These are phyloP conservation scores for Ephestia elutella DNA, from an alignment of 1,140 invertebrate species.

Conservation along the genomic window DNA sequence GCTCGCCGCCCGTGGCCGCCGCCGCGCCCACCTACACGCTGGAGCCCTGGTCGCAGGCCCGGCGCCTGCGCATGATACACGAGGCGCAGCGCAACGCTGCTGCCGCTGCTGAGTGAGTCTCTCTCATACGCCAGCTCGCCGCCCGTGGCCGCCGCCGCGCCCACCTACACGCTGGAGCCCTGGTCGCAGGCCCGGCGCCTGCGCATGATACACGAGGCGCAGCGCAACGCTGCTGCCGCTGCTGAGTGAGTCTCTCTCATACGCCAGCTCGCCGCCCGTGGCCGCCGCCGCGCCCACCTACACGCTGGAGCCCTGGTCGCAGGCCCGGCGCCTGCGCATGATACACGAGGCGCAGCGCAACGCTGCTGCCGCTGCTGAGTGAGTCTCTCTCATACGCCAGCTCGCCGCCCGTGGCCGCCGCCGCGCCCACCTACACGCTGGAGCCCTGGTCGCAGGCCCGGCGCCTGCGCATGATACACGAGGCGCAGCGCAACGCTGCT, in stretches of 20 bases:
- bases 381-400: slow-evolving; percentile 12
- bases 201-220: slow-evolving; percentile 61
- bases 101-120: slow-evolving; percentile 33
- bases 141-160: slow-evolving; percentile 28
- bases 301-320: slow-evolving; percentile 59
- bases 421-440: slow-evolving; percentile 46
- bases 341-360: slow-evolving; percentile 57
- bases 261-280: slow-evolving; percentile 21
- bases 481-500: slow-evolving; percentile 45
- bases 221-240: slow-evolving; percentile 34
- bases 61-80: slow-evolving; percentile 62
- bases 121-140: slow-evolving; percentile 12
- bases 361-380: slow-evolving; percentile 31
- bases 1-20: slow-evolving; percentile 26
- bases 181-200: slow-evolving; percentile 60
- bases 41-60: slow-evolving; percentile 60
- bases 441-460: slow-evolving; percentile 61
- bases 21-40: slow-evolving; percentile 46
- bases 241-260: slow-evolving; percentile 28
- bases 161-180: slow-evolving; percentile 57
- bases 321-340: slow-evolving; percentile 61
- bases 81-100: slow-evolving; percentile 47
- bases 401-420: slow-evolving; percentile 25
- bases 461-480: slow-evolving; percentile 59
- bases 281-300: slow-evolving; percentile 39